Evolutionary conservation across 2,888 invertebrate species (phyloP).

Genomic region (Eupeodes latifasciatus): DNA sequence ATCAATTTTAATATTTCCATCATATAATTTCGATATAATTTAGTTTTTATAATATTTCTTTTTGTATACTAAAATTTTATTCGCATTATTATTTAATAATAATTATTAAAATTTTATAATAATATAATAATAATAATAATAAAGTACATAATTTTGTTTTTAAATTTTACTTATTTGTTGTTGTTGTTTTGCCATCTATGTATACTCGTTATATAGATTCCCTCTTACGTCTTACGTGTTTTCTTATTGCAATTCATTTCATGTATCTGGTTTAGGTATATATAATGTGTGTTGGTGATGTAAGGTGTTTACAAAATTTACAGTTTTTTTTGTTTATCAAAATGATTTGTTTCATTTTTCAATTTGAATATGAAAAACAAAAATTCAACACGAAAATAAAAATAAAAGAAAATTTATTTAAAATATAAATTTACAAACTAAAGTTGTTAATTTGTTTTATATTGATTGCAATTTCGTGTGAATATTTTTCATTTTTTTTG

Average conservation of each 20-base stretch:
- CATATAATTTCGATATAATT: constrained; percentile 76
- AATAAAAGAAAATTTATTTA: constrained; percentile 46
- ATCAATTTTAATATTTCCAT: constrained; percentile 74
- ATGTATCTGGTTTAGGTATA: constrained; percentile 20
- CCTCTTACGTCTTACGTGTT: constrained; percentile 72
- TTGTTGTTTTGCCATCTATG: constrained; percentile 63
- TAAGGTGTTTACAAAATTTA: constrained; percentile 59
- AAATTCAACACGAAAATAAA: constrained; percentile 50
- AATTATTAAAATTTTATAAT: constrained; percentile 71
- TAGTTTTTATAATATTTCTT: constrained; percentile 72
- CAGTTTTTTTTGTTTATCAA: constrained; percentile 34
- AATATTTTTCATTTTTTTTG: constrained; percentile 31
- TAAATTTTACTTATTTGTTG: constrained; percentile 28
- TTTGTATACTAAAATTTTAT: constrained; percentile 74
- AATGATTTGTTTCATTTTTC: constrained; percentile 11
- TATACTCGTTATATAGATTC: constrained; percentile 59
- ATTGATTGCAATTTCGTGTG: constrained; percentile 53
- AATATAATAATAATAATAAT: constrained; percentile 50
- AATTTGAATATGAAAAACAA: constrained; percentile 2
- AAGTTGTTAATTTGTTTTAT: constrained; percentile 2
- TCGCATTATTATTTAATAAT: constrained; percentile 75
- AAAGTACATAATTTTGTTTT: constrained; percentile 57
- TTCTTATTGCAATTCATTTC: constrained; percentile 71
- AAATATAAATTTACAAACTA: constrained; percentile 40
- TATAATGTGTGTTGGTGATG: constrained; percentile 16